phyloP scores from a whole-genome alignment of 2,888 invertebrate genomes.

The Unio delphinus region DNA sequence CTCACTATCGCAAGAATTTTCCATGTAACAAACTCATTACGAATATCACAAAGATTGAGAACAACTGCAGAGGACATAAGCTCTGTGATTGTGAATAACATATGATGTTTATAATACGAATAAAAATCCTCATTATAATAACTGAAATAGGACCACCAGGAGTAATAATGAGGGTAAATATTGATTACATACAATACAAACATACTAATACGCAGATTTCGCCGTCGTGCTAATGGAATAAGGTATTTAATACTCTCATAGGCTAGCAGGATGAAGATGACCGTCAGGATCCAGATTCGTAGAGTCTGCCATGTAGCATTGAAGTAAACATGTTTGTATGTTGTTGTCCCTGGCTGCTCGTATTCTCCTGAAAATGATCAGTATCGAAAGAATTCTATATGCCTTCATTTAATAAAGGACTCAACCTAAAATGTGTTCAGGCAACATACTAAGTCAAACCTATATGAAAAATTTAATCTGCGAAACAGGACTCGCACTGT shows the following conservation, averaged over 20 bases:
- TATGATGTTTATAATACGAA: conserved; percentile 63
- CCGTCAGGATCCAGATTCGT: conserved; percentile 64
- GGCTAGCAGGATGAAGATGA: conserved; percentile 57
- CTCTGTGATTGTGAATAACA: conserved; percentile 69
- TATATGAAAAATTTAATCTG: no score
- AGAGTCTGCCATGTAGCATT: conserved; percentile 64
- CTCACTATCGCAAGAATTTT: conserved; percentile 63
- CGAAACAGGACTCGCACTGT: no score
- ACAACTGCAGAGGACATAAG: conserved; percentile 61
- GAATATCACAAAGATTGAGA: conserved; percentile 59
- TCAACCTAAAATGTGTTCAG: neutral
- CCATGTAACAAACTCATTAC: conserved; percentile 59
- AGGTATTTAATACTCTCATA: conserved; percentile 67
- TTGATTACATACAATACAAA: conserved; percentile 60
- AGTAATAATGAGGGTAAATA: conserved; percentile 69
- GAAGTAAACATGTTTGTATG: conserved; percentile 70
- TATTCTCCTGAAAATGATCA: conserved; percentile 54
- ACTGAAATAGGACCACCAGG: conserved; percentile 70
- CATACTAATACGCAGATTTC: conserved; percentile 53
- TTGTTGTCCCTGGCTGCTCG: conserved; percentile 63
- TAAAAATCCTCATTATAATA: conserved; percentile 70
- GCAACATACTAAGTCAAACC: no score
- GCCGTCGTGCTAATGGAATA: conserved; percentile 44
- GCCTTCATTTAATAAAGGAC: neutral
- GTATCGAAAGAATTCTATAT: neutral